Percentiles rank a stretch among this genome's conserved stretches.
Evolutionary conservation across 2,797 vertebrate species (phyloP).

Genomic region (Enoplosus armatus): DNA sequence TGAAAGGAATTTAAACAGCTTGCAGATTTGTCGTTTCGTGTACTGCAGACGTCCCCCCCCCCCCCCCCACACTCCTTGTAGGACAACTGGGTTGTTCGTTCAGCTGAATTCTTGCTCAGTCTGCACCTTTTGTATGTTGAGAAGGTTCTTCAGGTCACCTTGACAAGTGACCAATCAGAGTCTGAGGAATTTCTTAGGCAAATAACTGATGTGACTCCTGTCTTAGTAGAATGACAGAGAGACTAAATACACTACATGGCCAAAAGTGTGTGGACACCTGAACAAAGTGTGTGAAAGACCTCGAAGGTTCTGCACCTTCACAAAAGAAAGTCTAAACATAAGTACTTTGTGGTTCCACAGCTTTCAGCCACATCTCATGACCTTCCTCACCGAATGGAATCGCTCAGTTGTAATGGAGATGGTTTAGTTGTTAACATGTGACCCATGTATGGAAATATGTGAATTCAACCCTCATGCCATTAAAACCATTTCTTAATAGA

Average conservation of each 20-base stretch:
- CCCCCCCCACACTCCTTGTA: background rate
- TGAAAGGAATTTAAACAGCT: constrained; percentile 71
- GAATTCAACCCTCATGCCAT: background rate
- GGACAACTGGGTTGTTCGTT: constrained; percentile 8
- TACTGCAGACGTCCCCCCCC: background rate
- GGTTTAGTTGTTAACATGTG: background rate
- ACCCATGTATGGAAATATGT: background rate
- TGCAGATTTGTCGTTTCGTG: constrained; percentile 62
- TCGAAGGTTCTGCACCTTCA: too few species aligned
- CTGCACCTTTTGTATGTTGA: background rate
- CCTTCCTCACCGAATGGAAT: background rate
- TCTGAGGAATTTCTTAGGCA: background rate
- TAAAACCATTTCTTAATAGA: background rate
- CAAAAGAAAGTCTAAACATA: background rate
- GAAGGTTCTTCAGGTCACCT: background rate
- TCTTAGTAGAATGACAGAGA: background rate
- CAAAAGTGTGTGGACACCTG: background rate
- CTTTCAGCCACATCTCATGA: background rate
- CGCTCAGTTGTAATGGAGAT: background rate
- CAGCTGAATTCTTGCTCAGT: constrained; percentile 14
- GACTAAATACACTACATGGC: background rate
- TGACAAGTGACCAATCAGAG: constrained; percentile 6
- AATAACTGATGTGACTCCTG: background rate
- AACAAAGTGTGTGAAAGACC: background rate
- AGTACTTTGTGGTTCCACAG: background rate